A percentile compares a stretch with the other conserved stretches of the same genome.
Conservation (phyloP, 2,113 vertebrate species). For the Caloenas nicobarica region DNA sequence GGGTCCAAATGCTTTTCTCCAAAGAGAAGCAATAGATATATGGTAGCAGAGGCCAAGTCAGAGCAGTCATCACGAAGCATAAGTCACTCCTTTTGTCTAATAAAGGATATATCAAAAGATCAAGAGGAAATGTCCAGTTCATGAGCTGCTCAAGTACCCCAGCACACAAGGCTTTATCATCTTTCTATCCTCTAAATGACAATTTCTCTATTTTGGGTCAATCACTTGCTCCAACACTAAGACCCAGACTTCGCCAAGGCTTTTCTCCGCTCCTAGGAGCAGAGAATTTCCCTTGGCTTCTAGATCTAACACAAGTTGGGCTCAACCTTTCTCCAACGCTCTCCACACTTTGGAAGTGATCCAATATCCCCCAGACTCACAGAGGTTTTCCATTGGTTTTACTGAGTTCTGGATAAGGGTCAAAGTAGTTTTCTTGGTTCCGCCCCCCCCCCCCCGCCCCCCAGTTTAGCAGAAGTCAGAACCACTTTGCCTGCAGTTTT, state of each 20-base stretch:
- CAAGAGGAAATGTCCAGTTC: not conserved
- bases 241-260: not conserved
- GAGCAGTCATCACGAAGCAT: not conserved
- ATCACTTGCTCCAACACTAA: not conserved
- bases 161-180: not conserved
- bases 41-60: not conserved
- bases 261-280: not conserved
- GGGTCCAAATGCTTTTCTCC: not conserved
- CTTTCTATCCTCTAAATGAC: not conserved
- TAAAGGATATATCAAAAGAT: not conserved
- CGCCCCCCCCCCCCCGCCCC: too few species aligned
- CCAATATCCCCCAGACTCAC: not conserved
- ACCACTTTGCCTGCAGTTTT: slow-evolving; percentile 34
- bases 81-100: not conserved
- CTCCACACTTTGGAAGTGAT: not conserved
- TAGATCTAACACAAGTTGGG: not conserved
- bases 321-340: not conserved
- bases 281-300: slow-evolving; percentile 25
- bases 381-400: not conserved
- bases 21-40: not conserved
- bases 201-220: not conserved
- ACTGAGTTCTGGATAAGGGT: not conserved
- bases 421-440: not conserved
- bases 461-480: slow-evolving; percentile 11
- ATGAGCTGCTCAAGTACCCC: not conserved